Percentiles rank a stretch among this genome's conserved stretches.
phyloP scores from a whole-genome alignment of 2,888 invertebrate species.

The Drosophila recens region DNA sequence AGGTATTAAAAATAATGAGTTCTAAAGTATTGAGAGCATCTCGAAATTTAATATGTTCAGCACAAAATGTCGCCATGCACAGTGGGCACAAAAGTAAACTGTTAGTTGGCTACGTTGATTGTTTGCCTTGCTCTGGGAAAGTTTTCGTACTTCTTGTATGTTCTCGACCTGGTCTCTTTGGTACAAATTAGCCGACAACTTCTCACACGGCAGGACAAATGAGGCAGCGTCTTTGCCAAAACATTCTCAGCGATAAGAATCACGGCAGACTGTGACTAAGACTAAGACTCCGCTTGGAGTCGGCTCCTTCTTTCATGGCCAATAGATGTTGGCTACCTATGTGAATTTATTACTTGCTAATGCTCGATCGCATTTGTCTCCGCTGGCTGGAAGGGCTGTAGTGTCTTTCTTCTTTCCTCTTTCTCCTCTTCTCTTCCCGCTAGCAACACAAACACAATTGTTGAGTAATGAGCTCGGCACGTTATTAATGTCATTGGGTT shows the following conservation, averaged over 20 bases:
- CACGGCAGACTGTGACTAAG: slow-evolving; percentile 22
- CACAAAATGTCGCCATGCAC: background rate
- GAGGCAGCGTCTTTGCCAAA: slow-evolving; percentile 54
- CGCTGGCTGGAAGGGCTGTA: slow-evolving; percentile 40
- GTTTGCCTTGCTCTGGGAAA: slow-evolving; percentile 7
- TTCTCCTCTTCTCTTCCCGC: background rate
- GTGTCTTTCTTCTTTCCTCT: background rate
- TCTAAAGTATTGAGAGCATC: background rate
- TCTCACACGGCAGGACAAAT: slow-evolving; percentile 64
- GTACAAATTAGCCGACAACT: slow-evolving; percentile 59
- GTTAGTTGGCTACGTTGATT: slow-evolving; percentile 6
- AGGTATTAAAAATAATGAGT: background rate
- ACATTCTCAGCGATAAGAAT: slow-evolving; percentile 62
- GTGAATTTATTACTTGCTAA: slow-evolving; percentile 83
- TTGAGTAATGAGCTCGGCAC: slow-evolving; percentile 80
- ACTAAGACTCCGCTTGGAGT: slow-evolving; percentile 20
- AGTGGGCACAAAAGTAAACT: slow-evolving; percentile 14
- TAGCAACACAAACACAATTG: slow-evolving; percentile 62
- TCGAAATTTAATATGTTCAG: background rate
- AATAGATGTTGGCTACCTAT: slow-evolving; percentile 60
- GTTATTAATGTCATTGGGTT: slow-evolving; percentile 75
- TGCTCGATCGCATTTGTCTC: slow-evolving; percentile 78
- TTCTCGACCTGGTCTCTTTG: slow-evolving; percentile 6
- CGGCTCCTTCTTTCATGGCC: slow-evolving; percentile 61
- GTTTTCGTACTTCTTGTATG: slow-evolving; percentile 6